phyloP scores from a whole-genome alignment of 2,888 invertebrate genomes.

The Apomyelois bistriatella region DNA sequence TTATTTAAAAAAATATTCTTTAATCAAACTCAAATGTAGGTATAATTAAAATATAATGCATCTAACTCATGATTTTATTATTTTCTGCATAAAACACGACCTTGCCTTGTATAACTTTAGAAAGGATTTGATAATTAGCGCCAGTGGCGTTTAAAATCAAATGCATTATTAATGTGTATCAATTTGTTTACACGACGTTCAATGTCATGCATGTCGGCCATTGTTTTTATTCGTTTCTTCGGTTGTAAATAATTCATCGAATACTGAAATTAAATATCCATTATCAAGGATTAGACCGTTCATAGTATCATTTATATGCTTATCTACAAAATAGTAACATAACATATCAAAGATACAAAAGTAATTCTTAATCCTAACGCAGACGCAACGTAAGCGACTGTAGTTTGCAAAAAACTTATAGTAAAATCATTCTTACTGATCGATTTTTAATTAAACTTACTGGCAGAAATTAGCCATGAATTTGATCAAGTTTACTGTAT shows the following conservation, averaged over 20 bases:
- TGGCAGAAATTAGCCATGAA: background rate
- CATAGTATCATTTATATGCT: too few relatives aligned
- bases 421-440: background rate
- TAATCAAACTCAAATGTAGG: too few relatives aligned
- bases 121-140: slow-evolving; percentile 1
- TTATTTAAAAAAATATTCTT: too few relatives aligned
- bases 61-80: background rate
- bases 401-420: too few relatives aligned
- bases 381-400: too few relatives aligned
- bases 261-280: too few relatives aligned
- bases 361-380: too few relatives aligned
- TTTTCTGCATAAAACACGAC: background rate
- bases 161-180: background rate
- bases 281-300: too few relatives aligned
- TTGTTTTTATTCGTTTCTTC: background rate
- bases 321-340: too few relatives aligned
- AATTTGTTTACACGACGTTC: slow-evolving; percentile 1
- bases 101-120: slow-evolving; percentile 11
- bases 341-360: too few relatives aligned
- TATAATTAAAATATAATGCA: too few relatives aligned
- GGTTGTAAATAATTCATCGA: too few relatives aligned
- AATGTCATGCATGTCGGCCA: background rate
- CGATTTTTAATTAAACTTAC: slow-evolving; percentile 4
- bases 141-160: background rate
- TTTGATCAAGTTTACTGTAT: slow-evolving; percentile 1